Evolutionary conservation across 2,888 invertebrate species (phyloP).

Genomic region (Mesorhabditis sp.): DNA sequence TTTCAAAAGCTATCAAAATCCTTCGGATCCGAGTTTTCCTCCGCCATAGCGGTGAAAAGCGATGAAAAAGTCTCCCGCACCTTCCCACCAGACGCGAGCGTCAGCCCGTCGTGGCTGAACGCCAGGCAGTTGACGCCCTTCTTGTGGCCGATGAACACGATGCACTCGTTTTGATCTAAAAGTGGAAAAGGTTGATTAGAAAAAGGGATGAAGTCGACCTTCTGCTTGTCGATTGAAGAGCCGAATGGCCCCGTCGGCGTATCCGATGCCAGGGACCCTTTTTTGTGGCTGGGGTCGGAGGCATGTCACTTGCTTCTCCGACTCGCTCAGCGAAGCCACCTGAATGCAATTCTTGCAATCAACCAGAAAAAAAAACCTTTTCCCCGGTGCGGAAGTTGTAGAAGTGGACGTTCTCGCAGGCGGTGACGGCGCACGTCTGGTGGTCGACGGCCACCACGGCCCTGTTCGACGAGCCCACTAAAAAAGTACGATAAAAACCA

Average conservation of each 20-base stretch:
- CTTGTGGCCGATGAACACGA: conserved; percentile 77
- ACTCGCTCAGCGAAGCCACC: conserved; percentile 37
- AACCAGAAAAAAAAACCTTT: conserved; percentile 65
- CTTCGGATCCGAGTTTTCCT: too few relatives aligned
- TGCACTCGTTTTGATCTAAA: conserved; percentile 70
- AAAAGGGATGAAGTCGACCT: conserved; percentile 61
- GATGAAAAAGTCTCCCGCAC: too few relatives aligned
- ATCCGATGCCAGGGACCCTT: conserved; percentile 81
- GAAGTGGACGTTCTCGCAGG: conserved; percentile 85
- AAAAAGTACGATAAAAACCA: too few relatives aligned
- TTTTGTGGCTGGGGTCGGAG: conserved; percentile 75
- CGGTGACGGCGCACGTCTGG: conserved; percentile 80
- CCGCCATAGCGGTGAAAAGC: too few relatives aligned
- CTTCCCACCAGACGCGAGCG: conserved; percentile 82
- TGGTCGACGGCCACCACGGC: conserved; percentile 77
- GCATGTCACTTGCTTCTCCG: conserved; percentile 73
- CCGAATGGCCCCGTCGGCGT: conserved; percentile 73
- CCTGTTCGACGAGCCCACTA: conserved; percentile 72
- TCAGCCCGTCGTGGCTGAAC: conserved; percentile 79
- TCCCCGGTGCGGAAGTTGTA: conserved; percentile 87
- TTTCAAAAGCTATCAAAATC: too few relatives aligned
- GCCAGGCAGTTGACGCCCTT: conserved; percentile 77
- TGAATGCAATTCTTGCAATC: too few relatives aligned
- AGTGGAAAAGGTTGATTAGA: too few relatives aligned
- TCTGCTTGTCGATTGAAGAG: conserved; percentile 50